Evolutionary conservation across 2,113 vertebrate genomes (phyloP), one percentile per base, ranked within the genome.

Genomic region (Okapia johnstoni): DNA sequence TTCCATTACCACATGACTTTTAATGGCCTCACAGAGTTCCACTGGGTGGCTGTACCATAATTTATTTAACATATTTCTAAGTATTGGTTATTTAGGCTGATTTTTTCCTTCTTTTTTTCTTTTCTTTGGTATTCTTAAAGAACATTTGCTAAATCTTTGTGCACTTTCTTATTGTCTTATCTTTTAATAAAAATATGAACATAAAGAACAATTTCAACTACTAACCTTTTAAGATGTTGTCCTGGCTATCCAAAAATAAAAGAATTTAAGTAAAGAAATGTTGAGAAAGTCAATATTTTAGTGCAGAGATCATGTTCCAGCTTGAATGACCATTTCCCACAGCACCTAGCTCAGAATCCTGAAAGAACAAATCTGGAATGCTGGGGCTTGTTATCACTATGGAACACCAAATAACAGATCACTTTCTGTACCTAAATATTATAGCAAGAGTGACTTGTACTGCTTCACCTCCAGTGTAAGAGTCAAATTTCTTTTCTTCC

Each of bases 381-480:
- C 40, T 70, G 50, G 48, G 58, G 43, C 30, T 93, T 66, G 28
- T 88, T 55, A 61, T 52, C 0, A 1, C 61, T 4, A 3, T 36
- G 73, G 58, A 70, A 85, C 1, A 0, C 73, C 73, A 90, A 92
- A 48, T 87, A 93, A 93, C 21, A 84, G 66, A 88, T 87, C 60
- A n/a, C 43, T 87, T 96, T 94, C 85, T 63, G 25, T 92, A 90
- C 57, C 61, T 86, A 93, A 98, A 98, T 92, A 92, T 96, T 96
- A 30, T 76, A 93, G 77, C 19, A 70, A 95, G 61, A 58, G 8
- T 43, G 23, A 80, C 55, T 30, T 96, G 52, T 48, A 19, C 28
- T 89, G 52, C 52, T 88, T 96, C 86, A 84, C n/a, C 36, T 19
- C 14, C 17, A 48, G 52, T 92, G 1, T 86, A 86, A 96, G 89